These are phyloP conservation scores for Boulengerochromis microlepis DNA, from an alignment of 2,113 vertebrate genomes.

Conservation along the genomic window DNA sequence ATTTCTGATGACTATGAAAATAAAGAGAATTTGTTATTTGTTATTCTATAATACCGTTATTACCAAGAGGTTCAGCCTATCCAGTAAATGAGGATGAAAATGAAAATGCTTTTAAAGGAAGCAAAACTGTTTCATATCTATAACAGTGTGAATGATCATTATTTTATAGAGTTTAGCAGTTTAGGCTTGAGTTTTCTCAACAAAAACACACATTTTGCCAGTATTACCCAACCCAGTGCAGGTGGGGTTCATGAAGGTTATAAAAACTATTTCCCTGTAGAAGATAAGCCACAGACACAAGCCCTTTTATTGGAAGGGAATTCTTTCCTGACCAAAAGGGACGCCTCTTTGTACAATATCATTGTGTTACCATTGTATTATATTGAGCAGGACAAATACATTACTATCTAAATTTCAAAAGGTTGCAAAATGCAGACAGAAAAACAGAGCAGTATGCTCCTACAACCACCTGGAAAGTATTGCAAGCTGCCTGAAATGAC, in stretches of 20 bases:
- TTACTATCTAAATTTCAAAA: neutral
- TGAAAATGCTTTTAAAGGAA: neutral
- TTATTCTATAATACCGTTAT: neutral
- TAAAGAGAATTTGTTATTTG: neutral
- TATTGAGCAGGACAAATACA: neutral
- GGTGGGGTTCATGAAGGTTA: neutral
- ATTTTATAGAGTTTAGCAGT: neutral
- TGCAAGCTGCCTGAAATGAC: neutral
- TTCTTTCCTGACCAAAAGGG: neutral
- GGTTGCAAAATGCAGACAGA: neutral
- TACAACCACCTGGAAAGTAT: neutral
- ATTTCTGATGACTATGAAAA: neutral
- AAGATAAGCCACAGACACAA: neutral
- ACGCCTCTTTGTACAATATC: neutral
- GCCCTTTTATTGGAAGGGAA: neutral
- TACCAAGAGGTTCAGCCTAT: neutral
- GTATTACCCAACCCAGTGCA: neutral
- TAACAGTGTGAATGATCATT: neutral
- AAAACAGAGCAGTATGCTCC: neutral
- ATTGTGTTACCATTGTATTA: neutral
- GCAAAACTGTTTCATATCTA: neutral
- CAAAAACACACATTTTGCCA: neutral
- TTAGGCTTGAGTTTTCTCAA: neutral
- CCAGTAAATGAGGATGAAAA: neutral
- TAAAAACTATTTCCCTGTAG: neutral